These are phyloP conservation scores for Andrena praecox DNA, from an alignment of 2,888 invertebrate genomes.

Conservation along the genomic window DNA sequence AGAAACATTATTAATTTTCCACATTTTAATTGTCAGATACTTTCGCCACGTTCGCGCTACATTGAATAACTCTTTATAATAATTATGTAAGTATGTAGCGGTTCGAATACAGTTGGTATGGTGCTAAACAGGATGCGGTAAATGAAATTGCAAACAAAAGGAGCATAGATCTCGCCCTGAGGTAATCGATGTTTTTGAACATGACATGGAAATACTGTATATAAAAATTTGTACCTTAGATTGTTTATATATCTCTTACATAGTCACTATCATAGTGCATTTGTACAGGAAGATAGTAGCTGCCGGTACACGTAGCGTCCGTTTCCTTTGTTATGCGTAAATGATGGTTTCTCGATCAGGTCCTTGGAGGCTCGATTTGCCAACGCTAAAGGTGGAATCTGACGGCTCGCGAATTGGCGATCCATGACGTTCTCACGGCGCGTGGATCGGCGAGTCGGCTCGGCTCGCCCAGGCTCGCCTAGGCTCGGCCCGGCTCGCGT, in stretches of 20 bases:
- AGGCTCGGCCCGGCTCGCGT: too few relatives aligned
- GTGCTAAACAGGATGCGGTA: conserved; percentile 35
- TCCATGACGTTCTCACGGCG: too few relatives aligned
- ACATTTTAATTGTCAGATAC: conserved; percentile 12
- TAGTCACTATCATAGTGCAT: conserved; percentile 38
- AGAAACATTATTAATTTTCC: conserved; percentile 19
- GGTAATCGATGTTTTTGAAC: conserved; percentile 50
- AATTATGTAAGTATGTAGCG: conserved; percentile 18
- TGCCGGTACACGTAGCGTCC: neutral
- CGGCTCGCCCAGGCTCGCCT: too few relatives aligned
- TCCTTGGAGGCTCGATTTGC: conserved; percentile 13
- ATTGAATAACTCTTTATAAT: conserved; percentile 9
- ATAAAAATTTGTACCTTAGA: conserved; percentile 49
- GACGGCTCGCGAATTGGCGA: too few relatives aligned
- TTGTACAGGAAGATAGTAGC: conserved; percentile 42
- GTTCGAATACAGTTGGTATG: conserved; percentile 29
- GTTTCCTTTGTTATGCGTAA: conserved; percentile 12
- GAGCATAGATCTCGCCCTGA: conserved; percentile 11
- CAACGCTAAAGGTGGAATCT: too few relatives aligned
- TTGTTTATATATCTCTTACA: conserved; percentile 43
- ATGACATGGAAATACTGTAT: conserved; percentile 31
- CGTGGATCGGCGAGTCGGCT: too few relatives aligned
- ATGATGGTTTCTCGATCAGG: conserved; percentile 20
- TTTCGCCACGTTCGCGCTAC: neutral
- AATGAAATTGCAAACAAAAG: conserved; percentile 23